A percentile compares a stretch with the other conserved stretches of the same genome.
phyloP scores from a whole-genome alignment of 1,140 invertebrate species.

The Drosophila kepulauana region DNA sequence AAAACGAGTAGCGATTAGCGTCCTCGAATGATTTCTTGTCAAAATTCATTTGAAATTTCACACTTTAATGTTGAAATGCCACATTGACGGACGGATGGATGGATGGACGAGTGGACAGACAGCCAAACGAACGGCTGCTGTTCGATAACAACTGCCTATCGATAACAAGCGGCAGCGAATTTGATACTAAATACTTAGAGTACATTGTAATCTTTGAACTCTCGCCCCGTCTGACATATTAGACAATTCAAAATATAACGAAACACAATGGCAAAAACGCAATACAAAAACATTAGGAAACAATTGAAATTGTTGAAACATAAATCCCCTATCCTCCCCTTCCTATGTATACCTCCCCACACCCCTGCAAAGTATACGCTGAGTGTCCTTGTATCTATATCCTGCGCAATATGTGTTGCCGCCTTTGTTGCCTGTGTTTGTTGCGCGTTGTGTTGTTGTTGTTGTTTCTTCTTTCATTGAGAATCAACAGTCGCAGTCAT shows the following conservation, averaged over 20 bases:
- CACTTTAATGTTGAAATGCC: constrained; percentile 64
- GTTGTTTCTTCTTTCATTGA: constrained; percentile 24
- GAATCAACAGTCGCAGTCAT: constrained; percentile 36
- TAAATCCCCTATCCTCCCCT: constrained; percentile 56
- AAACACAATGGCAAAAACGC: constrained; percentile 70
- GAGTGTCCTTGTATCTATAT: constrained; percentile 59
- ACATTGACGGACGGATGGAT: neutral
- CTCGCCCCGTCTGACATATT: constrained; percentile 59
- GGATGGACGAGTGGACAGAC: neutral
- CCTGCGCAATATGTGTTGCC: constrained; percentile 75
- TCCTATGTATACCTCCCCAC: constrained; percentile 30
- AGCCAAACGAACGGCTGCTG: neutral
- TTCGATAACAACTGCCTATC: constrained; percentile 37
- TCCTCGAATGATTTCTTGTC: constrained; percentile 53
- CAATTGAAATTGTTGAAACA: constrained; percentile 82
- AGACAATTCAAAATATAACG: constrained; percentile 59
- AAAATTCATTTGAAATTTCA: constrained; percentile 79
- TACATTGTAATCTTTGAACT: constrained; percentile 71
- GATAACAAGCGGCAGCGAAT: constrained; percentile 55
- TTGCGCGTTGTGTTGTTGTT: constrained; percentile 10
- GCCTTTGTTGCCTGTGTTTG: constrained; percentile 50
- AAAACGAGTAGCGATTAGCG: constrained; percentile 20
- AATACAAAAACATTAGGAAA: constrained; percentile 80
- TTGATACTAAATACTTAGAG: constrained; percentile 51
- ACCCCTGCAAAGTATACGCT: constrained; percentile 21